Conservation (phyloP, 2,113 vertebrate genomes). For the Zapornia atra region DNA sequence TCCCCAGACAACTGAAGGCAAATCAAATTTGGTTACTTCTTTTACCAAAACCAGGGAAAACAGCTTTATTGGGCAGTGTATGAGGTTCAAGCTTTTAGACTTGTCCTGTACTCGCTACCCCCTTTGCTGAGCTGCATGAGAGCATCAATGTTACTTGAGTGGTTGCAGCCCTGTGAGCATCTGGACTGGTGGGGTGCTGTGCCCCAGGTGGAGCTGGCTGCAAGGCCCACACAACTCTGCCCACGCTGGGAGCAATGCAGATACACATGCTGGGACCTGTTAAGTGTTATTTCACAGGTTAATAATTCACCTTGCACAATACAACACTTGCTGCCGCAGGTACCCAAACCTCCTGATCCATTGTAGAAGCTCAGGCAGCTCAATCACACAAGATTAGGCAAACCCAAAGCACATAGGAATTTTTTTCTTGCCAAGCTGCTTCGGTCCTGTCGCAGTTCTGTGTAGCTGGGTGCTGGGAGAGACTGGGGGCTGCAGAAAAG, state of each 20-base stretch:
- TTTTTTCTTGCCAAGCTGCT: not conserved
- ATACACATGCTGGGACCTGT: rapidly evolving
- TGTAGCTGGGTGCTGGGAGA: too few relatives aligned
- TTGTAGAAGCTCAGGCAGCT: not conserved
- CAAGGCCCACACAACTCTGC: rapidly evolving
- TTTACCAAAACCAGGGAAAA: not conserved
- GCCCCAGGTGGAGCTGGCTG: not conserved
- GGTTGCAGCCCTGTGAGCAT: not conserved
- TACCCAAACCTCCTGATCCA: not conserved
- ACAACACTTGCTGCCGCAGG: not conserved
- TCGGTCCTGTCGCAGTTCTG: not conserved
- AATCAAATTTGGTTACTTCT: not conserved
- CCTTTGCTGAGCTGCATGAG: rapidly evolving
- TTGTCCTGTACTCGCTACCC: not conserved
- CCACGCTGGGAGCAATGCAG: not conserved
- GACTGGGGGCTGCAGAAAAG: too few relatives aligned
- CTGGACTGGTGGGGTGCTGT: not conserved
- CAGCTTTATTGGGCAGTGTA: not conserved
- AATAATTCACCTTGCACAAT: not conserved
- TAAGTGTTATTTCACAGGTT: not conserved
- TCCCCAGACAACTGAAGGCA: not conserved
- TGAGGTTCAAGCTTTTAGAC: not conserved
- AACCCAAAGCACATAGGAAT: not conserved
- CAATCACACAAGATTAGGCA: not conserved
- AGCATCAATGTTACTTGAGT: rapidly evolving